Evolutionary conservation across 2,113 vertebrate genomes (phyloP).

Genomic region (Pyrgilauda ruficollis): DNA sequence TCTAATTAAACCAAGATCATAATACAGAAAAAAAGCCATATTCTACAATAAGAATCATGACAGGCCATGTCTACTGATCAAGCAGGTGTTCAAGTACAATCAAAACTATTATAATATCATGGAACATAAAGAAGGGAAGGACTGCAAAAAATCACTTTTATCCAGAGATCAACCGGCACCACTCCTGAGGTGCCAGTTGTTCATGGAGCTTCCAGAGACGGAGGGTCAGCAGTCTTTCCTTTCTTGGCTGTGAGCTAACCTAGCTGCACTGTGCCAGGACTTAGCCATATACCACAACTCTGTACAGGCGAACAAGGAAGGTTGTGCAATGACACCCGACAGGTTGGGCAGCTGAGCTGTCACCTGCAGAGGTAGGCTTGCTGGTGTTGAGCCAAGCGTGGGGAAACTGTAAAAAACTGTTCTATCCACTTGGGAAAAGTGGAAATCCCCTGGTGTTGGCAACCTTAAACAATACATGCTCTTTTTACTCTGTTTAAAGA

Average conservation of each 20-base stretch:
- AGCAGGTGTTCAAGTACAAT: neutral
- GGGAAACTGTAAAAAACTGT: neutral
- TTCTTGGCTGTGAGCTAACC: neutral
- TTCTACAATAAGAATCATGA: neutral
- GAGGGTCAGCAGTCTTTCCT: neutral
- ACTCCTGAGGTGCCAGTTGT: neutral
- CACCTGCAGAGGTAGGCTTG: neutral
- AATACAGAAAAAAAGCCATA: neutral
- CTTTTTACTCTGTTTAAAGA: neutral
- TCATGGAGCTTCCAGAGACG: neutral
- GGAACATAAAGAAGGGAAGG: neutral
- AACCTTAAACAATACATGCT: neutral
- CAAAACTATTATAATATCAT: neutral
- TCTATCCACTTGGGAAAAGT: neutral
- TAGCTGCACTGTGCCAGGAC: neutral
- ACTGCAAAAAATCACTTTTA: neutral
- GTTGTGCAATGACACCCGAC: neutral
- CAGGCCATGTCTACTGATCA: neutral
- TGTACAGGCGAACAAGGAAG: neutral
- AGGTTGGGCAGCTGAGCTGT: neutral
- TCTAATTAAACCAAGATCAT: neutral
- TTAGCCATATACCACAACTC: rapidly evolving
- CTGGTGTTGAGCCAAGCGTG: neutral
- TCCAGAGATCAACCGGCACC: neutral
- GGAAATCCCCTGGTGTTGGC: neutral